Evolutionary conservation across 2,888 invertebrate genomes (phyloP).

Genomic region (Chymomyza amoena): DNA sequence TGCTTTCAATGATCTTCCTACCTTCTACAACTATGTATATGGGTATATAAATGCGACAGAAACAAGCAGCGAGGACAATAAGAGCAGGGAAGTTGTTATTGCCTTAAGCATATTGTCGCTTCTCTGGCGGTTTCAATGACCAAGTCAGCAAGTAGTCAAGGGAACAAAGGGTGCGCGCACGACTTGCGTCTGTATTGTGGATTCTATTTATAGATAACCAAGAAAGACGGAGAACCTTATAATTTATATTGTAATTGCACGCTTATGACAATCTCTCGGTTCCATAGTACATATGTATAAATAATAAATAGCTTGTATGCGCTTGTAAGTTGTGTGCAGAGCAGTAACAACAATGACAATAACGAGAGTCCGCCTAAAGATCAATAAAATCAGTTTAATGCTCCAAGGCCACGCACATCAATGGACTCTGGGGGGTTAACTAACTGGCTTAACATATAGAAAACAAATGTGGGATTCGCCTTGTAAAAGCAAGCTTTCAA

Average conservation of each 20-base stretch:
- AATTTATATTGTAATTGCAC: constrained; percentile 62
- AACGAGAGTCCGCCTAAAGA: neutral
- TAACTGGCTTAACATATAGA: no score
- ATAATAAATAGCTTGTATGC: neutral
- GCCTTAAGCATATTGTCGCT: neutral
- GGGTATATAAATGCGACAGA: no score
- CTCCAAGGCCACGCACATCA: neutral
- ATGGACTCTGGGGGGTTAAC: neutral
- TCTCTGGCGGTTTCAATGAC: neutral
- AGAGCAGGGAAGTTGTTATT: neutral
- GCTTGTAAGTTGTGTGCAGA: no score
- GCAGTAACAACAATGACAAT: neutral
- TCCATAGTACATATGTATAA: neutral
- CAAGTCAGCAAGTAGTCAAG: neutral
- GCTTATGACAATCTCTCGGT: constrained; percentile 22
- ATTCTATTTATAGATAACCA: neutral
- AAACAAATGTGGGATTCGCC: no score
- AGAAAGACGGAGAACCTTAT: constrained; percentile 23
- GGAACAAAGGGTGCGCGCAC: neutral
- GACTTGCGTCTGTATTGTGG: neutral
- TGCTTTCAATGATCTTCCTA: no score
- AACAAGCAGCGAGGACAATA: neutral
- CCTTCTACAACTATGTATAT: no score
- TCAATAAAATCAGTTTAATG: neutral
- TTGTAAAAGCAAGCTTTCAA: no score